Base-by-base conservation (phyloP, 2,888 invertebrate species). In the Phaonia tiefii region DNA sequence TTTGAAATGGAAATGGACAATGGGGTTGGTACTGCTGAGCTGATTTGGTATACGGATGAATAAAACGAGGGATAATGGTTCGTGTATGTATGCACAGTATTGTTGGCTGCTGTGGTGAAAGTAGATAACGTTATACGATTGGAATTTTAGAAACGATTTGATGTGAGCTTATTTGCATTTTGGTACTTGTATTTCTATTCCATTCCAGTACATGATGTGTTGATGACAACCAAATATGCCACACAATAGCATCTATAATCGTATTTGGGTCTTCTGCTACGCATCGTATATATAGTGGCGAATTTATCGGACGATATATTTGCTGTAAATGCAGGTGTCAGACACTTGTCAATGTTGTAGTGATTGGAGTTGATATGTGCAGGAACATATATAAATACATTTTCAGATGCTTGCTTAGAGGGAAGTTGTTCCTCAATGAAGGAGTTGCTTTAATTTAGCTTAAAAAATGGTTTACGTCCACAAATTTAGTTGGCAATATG, bases 101-200 rank as follows among this genome's bases (percentile, higher is more conserved):
- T n/a, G n/a, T 8, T 31, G 31, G 31, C 31, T 31, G 31, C 31
- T 8, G 8, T 31, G 3, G n/a, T n/a, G n/a, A n/a, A n/a, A n/a
- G n/a, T n/a, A 13, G 42, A 2, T 37, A 7, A 46, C 7, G 11
- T 7, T 49, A 20, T 15, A 20, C 20, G 20, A 20, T 20, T 49
- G 20, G 20, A 17, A 49, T 49, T 20, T 49, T 49, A 10, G 20
- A 8, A 49, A 49, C 20, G 49, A 49, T 49, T 49, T 49, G 10
- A 49, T 49, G 49, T 49, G 49, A 49, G 49, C 20, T 49, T 49
- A 20, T 49, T 49, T 49, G 49, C 49, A 49, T 49, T 49, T 49
- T 10, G 15, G n/a, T n/a, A n/a, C n/a, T n/a, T n/a, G n/a, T 10
- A 49, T 49, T 31, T 31, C 31, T 31, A 5, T 31, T 31, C 31